Base-by-base conservation (phyloP, 2,888 invertebrate genomes). In the Drosophila niveifrons region DNA sequence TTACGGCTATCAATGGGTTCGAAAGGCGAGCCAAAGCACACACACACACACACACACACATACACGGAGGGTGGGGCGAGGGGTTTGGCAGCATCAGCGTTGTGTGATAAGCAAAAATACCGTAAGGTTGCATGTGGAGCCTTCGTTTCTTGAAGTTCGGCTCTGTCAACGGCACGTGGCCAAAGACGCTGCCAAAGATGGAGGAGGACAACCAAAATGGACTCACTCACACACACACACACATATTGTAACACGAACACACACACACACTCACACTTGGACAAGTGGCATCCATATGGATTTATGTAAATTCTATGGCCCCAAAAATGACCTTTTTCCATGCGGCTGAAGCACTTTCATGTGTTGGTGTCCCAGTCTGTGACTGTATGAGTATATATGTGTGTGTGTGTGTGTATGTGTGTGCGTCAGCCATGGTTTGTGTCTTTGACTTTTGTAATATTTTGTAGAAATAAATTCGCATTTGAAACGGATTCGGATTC, bases 391-490 rank as follows among this genome's bases (percentile, higher is more conserved):
- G 36, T 36, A 15, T 31, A 46, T 46, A 28, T 13, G n/a, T 36
- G 23, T 31, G 44, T 46, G 34, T 13, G n/a, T 31, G 43, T 43
- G 23, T 50, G 56, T 36, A 11, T 31, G 36, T 39, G 43, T 56
- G 41, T 31, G 53, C 34, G 46, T 62, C 17, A 18, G 17, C 44
- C 36, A 50, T 55, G 66, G 68, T 66, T 62, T 74, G 57, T 88
- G 88, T 89, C 90, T 90, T 90, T 90, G 91, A 90, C 90, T 91
- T 91, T 90, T 88, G 87, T 91, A 90, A 90, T 90, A 91, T 91
- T 89, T 90, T 90, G 87, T 87, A 78, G 83, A 87, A 89, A 91
- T 91, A 90, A 91, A 90, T 90, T 90, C 90, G 80, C 89, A 91
- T 90, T 90, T 91, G 90, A 90, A 90, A 90, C 88, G 90, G 90